A percentile compares a stretch with the other conserved stretches of the same genome.
Evolutionary conservation across 37 sponge, comb jelly and placozoan species (phyloP).

Genomic region (Beroe ovata): DNA sequence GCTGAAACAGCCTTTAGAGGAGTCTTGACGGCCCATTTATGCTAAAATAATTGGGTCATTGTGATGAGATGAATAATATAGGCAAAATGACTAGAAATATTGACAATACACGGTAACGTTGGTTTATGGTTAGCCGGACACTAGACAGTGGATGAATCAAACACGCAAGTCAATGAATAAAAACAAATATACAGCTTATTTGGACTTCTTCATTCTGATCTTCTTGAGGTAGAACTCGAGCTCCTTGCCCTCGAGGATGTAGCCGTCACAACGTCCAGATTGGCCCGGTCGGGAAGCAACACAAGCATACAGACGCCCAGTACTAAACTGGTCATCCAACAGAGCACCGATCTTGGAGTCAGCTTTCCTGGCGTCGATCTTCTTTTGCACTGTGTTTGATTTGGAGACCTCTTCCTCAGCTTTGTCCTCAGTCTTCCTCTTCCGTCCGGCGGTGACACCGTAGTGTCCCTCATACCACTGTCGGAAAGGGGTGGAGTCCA

Average conservation of each 20-base stretch:
- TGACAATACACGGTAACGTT: too few relatives aligned
- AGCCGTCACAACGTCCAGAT: constrained; percentile 96
- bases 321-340: constrained; percentile 91
- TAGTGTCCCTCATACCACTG: constrained; percentile 97
- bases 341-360: constrained; percentile 82
- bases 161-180: constrained; percentile 53
- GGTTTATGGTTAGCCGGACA: too few relatives aligned
- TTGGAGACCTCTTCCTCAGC: constrained; percentile 76
- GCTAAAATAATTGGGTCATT: background rate
- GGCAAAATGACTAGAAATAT: too few relatives aligned
- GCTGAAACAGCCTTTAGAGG: background rate
- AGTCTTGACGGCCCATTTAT: constrained; percentile 38
- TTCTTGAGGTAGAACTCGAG: constrained; percentile 95
- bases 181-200: constrained; percentile 71
- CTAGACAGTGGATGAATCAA: too few relatives aligned
- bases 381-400: constrained; percentile 77
- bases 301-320: constrained; percentile 94
- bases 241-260: constrained; percentile 94
- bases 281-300: constrained; percentile 95
- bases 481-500: constrained; percentile 91
- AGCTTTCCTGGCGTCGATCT: constrained; percentile 75
- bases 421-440: constrained; percentile 67
- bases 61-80: background rate
- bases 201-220: constrained; percentile 87
- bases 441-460: constrained; percentile 83